Conservation (phyloP, 2,888 invertebrate genomes). For the Trichogramma dendrolimi region DNA sequence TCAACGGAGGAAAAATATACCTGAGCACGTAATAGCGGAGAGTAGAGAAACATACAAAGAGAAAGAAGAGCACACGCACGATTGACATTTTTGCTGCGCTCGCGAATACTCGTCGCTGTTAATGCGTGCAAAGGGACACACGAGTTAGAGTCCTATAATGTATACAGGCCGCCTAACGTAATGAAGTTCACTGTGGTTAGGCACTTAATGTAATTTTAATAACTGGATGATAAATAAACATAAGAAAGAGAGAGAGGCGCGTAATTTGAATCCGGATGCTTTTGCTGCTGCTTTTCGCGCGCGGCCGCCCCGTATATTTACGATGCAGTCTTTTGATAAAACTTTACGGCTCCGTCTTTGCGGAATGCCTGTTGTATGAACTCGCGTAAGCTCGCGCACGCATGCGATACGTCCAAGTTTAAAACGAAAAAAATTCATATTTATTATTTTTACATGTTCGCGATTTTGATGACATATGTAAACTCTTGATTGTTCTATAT, state of each 20-base stretch:
- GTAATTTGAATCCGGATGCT: conserved; percentile 53
- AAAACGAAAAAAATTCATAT: no score
- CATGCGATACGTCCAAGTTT: no score
- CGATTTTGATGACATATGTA: no score
- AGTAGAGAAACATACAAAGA: neutral
- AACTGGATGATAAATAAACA: conserved; percentile 52
- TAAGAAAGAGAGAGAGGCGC: conserved; percentile 40
- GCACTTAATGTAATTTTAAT: conserved; percentile 52
- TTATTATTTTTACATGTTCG: no score
- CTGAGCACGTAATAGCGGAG: neutral
- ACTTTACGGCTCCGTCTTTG: conserved; percentile 16
- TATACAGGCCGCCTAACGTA: neutral
- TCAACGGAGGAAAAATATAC: neutral
- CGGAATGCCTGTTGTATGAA: conserved; percentile 13
- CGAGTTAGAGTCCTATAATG: neutral
- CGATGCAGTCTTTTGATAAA: conserved; percentile 51
- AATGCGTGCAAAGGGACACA: neutral
- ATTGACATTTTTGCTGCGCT: no score
- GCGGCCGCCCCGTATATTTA: conserved; percentile 9
- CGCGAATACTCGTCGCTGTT: neutral
- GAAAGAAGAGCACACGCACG: no score
- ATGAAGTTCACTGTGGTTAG: no score
- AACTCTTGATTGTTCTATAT: no score
- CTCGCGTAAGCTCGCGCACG: no score
- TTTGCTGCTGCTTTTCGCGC: no score